phyloP scores from a whole-genome alignment of 2,113 vertebrate genomes.

The Toxotes jaculatrix region DNA sequence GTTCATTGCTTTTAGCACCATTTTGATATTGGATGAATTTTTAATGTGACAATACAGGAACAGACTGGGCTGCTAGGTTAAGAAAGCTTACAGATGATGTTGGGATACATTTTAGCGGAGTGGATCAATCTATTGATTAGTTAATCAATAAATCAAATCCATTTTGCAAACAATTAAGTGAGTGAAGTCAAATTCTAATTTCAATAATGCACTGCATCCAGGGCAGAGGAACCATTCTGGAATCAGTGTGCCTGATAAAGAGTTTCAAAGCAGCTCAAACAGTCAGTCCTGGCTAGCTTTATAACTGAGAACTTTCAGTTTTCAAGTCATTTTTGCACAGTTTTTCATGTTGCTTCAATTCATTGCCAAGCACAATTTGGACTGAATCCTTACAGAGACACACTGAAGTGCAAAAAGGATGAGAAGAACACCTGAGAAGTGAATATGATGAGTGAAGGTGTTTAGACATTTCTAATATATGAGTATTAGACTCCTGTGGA shows the following conservation, averaged over 20 bases:
- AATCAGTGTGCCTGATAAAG: neutral
- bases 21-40: neutral
- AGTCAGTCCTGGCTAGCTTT: neutral
- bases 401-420: conserved; percentile 13
- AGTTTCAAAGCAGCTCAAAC: neutral
- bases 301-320: neutral
- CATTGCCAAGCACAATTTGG: neutral
- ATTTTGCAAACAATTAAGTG: neutral
- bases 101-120: neutral
- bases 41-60: neutral
- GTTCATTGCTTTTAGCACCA: conserved; percentile 12
- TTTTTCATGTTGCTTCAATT: neutral
- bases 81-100: neutral
- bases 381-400: neutral
- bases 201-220: neutral
- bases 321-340: neutral
- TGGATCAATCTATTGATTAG: neutral
- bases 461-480: conserved; percentile 16
- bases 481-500: conserved; percentile 14
- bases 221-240: neutral
- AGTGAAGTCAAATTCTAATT: neutral
- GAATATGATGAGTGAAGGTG: conserved; percentile 12
- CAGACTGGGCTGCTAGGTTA: neutral
- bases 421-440: conserved; percentile 14
- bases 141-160: conserved; percentile 10